A percentile compares a stretch with the other conserved stretches of the same genome.
phyloP scores from a whole-genome alignment of 2,113 vertebrate genomes.

The Neomonachus schauinslandi region DNA sequence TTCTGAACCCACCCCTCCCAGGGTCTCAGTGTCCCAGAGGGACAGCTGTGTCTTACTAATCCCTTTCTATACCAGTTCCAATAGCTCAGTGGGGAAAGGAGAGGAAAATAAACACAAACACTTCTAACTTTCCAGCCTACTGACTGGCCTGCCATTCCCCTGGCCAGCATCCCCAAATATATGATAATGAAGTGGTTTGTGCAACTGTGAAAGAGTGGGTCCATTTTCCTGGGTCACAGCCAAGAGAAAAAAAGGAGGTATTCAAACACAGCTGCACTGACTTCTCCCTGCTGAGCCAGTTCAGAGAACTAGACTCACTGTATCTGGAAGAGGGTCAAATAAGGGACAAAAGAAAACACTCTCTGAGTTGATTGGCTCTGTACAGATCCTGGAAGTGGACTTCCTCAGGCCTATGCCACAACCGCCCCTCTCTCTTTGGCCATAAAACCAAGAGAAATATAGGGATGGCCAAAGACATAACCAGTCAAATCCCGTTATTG shows the following conservation, averaged over 20 bases:
- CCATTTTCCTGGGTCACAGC: background rate
- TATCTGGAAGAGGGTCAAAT: slow-evolving; percentile 27
- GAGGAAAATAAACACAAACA: slow-evolving; percentile 53
- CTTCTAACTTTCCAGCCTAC: slow-evolving; percentile 47
- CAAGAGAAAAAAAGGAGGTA: background rate
- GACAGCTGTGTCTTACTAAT: slow-evolving; percentile 27
- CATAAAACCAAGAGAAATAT: slow-evolving; percentile 31
- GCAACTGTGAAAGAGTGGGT: background rate
- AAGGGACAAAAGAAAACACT: background rate
- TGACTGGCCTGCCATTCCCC: slow-evolving; percentile 22
- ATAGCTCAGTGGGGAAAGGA: background rate
- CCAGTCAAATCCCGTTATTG: background rate
- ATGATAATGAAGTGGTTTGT: slow-evolving; percentile 65
- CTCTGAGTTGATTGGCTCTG: background rate
- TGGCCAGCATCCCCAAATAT: slow-evolving; percentile 50
- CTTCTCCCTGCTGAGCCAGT: background rate
- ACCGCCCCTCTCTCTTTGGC: background rate
- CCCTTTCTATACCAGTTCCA: background rate
- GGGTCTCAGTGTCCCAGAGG: background rate
- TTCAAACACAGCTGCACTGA: slow-evolving; percentile 26
- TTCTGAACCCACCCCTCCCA: background rate
- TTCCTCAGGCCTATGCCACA: background rate
- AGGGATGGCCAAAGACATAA: background rate
- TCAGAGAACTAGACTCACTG: background rate
- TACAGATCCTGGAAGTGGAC: background rate